Conservation (phyloP, 2,797 vertebrate species). For the Clarias platycephalus region DNA sequence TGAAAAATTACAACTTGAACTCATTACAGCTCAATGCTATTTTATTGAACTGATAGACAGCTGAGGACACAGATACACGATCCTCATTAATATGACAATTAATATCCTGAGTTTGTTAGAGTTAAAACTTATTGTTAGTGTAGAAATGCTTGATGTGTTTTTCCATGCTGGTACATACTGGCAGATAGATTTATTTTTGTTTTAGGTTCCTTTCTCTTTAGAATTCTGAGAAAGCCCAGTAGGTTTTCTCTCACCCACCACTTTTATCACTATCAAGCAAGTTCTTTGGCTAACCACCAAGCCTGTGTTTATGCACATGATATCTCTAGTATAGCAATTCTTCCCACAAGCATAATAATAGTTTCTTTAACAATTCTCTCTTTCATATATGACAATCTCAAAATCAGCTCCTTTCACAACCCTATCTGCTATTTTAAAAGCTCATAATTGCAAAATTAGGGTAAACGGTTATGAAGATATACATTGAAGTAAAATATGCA, state of each 20-base stretch:
- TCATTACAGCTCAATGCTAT: too few relatives aligned
- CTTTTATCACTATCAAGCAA: not conserved
- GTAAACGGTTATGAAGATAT: not conserved
- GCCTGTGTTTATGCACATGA: not conserved
- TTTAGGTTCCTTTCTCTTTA: not conserved
- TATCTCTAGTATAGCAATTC: not conserved
- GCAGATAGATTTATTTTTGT: not conserved
- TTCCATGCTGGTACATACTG: not conserved
- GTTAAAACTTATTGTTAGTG: not conserved
- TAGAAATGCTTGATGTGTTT: not conserved
- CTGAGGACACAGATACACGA: not conserved
- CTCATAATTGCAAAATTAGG: not conserved
- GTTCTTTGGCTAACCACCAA: not conserved
- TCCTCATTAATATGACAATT: not conserved
- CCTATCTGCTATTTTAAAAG: not conserved
- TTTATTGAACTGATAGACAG: too few relatives aligned
- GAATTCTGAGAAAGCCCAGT: not conserved
- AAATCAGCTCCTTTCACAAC: not conserved
- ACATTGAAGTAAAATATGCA: not conserved
- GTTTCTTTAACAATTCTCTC: not conserved
- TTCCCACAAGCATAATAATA: not conserved
- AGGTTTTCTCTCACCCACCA: not conserved
- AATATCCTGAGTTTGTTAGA: not conserved
- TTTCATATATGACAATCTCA: not conserved
- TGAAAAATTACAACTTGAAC: too few relatives aligned